Conservation (phyloP, 2,888 invertebrate genomes). For the Amorpha juglandis region DNA sequence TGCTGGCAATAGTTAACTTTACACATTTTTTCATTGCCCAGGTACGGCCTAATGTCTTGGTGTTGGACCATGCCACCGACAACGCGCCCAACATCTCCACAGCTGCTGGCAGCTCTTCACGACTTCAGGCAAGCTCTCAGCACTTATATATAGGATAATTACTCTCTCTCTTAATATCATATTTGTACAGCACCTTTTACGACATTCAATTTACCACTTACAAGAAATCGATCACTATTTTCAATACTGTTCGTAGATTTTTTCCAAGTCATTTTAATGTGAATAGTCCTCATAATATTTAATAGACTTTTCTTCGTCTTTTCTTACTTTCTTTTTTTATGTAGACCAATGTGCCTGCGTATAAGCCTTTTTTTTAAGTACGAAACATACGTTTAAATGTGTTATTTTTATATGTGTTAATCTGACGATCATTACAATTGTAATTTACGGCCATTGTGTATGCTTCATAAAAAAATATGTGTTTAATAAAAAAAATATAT, state of each 20-base stretch:
- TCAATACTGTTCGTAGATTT: slow-evolving; percentile 1
- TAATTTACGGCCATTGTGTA: slow-evolving; percentile 12
- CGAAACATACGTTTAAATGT: slow-evolving; percentile 9
- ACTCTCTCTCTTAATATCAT: background rate
- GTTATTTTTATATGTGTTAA: slow-evolving; percentile 8
- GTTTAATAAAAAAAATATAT: slow-evolving; percentile 8
- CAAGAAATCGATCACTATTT: slow-evolving; percentile 17
- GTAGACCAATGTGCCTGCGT: slow-evolving; percentile 72
- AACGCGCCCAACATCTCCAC: slow-evolving; percentile 88
- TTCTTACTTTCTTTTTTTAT: slow-evolving; percentile 42
- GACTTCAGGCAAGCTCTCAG: slow-evolving; percentile 89
- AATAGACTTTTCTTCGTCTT: slow-evolving; percentile 27
- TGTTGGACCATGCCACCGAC: slow-evolving; percentile 88
- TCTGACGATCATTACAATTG: background rate
- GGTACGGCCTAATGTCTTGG: slow-evolving; percentile 90
- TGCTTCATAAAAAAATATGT: slow-evolving; percentile 13
- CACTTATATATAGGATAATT: slow-evolving; percentile 83
- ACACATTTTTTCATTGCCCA: slow-evolving; percentile 53
- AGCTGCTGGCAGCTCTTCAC: slow-evolving; percentile 88
- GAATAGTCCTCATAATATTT: slow-evolving; percentile 30
- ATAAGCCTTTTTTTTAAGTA: slow-evolving; percentile 41
- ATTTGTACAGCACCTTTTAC: slow-evolving; percentile 20
- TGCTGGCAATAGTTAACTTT: no score
- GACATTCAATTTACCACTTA: slow-evolving; percentile 26
- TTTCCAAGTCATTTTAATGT: background rate